A percentile compares a stretch with the other conserved stretches of the same genome.
Evolutionary conservation across 1,140 invertebrate genomes (phyloP).

Genomic region (Neotoxoptera formosana): DNA sequence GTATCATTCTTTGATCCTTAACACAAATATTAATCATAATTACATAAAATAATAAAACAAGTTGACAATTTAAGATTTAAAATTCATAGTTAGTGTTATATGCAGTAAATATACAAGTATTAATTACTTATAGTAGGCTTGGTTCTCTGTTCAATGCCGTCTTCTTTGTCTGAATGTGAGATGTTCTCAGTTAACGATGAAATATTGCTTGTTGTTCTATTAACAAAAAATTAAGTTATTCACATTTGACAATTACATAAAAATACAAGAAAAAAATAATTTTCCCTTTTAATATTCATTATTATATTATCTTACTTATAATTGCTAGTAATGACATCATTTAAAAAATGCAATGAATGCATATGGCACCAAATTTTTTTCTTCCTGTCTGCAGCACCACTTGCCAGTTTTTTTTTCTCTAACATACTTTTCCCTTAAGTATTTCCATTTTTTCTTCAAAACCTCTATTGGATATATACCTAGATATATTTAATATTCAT

Average conservation of each 20-base stretch:
- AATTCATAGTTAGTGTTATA: no score
- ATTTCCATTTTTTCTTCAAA: neutral
- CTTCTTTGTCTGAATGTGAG: neutral
- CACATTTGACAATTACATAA: neutral
- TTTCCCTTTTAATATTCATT: neutral
- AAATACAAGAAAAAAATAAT: no score
- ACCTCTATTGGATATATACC: neutral
- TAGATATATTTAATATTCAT: neutral
- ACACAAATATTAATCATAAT: neutral
- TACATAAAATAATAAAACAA: slow-evolving; percentile 3
- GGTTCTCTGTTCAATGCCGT: neutral
- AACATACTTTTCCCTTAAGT: neutral
- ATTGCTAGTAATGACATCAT: neutral
- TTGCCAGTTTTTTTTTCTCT: neutral
- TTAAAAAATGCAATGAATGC: neutral
- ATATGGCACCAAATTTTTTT: neutral
- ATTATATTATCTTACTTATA: neutral
- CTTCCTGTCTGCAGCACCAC: neutral
- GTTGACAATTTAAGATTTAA: neutral
- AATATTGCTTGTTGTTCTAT: neutral
- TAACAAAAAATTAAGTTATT: neutral
- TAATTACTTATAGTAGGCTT: neutral
- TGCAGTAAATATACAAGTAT: no score
- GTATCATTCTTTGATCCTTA: neutral
- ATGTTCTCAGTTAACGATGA: no score